A percentile compares a stretch with the other conserved stretches of the same genome.
These are phyloP conservation scores for Drosophila tristis DNA, from an alignment of 1,140 invertebrate genomes.

Conservation along the genomic window DNA sequence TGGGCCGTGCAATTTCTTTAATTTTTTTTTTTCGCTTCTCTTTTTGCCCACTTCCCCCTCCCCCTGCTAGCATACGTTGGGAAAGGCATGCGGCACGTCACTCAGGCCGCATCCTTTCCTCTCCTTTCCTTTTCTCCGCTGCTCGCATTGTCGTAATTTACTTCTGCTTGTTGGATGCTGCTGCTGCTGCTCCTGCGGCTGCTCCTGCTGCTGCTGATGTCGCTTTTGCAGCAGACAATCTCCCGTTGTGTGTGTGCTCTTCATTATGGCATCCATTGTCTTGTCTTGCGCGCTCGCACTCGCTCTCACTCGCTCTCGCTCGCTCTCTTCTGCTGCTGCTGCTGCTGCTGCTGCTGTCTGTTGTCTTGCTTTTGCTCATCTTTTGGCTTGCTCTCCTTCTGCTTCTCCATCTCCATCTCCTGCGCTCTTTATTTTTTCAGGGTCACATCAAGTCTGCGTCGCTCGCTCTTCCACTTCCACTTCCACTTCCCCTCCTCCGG, in stretches of 20 bases:
- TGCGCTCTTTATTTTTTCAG: slow-evolving; percentile 56
- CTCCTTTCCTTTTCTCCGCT: slow-evolving; percentile 52
- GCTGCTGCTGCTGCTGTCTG: slow-evolving; percentile 7
- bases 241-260: slow-evolving; percentile 49
- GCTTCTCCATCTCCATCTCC: slow-evolving; percentile 18
- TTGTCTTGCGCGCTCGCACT: slow-evolving; percentile 35
- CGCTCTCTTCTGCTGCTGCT: slow-evolving; percentile 15
- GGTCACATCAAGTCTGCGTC: slow-evolving; percentile 53
- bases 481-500: not conserved
- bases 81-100: slow-evolving; percentile 11
- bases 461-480: slow-evolving; percentile 5
- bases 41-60: slow-evolving; percentile 20
- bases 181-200: slow-evolving; percentile 32
- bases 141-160: slow-evolving; percentile 69
- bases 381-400: slow-evolving; percentile 59
- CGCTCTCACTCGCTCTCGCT: slow-evolving; percentile 39
- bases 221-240: slow-evolving; percentile 25
- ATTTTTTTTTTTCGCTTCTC: slow-evolving; percentile 1
- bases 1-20: slow-evolving; percentile 34
- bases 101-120: slow-evolving; percentile 38
- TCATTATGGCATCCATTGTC: slow-evolving; percentile 75
- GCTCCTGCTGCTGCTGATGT: slow-evolving; percentile 17
- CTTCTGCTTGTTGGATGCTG: slow-evolving; percentile 65
- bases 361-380: slow-evolving; percentile 10
- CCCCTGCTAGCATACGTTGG: slow-evolving; percentile 3